phyloP scores from a whole-genome alignment of 2,113 vertebrate species.

The Tiliqua scincoides region DNA sequence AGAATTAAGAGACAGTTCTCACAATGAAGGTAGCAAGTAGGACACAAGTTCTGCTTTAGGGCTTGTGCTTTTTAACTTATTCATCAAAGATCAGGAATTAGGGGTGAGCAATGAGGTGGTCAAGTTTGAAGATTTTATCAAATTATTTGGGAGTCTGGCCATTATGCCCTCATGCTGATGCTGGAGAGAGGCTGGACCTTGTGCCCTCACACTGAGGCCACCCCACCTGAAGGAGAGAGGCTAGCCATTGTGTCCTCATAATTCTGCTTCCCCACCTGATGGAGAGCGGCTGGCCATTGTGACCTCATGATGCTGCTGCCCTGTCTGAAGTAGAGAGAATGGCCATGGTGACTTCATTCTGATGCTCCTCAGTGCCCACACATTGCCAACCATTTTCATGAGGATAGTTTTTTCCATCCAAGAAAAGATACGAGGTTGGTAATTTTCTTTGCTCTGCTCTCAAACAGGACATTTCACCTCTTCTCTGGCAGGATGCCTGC shows the following conservation, averaged over 20 bases:
- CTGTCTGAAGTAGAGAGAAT: not conserved
- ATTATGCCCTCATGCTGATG: too few species aligned
- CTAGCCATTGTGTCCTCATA: not conserved
- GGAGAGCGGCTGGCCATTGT: not conserved
- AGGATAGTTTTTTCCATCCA: not conserved
- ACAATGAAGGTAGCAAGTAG: too few species aligned
- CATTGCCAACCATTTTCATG: too few species aligned
- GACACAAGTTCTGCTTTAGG: too few species aligned
- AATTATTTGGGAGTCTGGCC: too few species aligned
- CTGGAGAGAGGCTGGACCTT: not conserved
- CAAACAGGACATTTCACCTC: not conserved
- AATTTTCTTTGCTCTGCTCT: not conserved
- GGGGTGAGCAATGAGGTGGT: too few species aligned
- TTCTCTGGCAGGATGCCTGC: not conserved
- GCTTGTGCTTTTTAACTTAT: too few species aligned
- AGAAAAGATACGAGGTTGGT: too few species aligned
- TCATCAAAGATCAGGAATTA: too few species aligned
- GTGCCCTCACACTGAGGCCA: not conserved
- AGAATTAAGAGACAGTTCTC: too few species aligned
- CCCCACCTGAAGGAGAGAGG: not conserved
- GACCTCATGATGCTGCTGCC: not conserved
- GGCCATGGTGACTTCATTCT: not conserved
- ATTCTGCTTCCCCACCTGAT: not conserved
- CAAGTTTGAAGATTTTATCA: too few species aligned
- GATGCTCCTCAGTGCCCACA: not conserved